Conservation (phyloP, 2,888 invertebrate genomes). For the Drosophila pegasa region DNA sequence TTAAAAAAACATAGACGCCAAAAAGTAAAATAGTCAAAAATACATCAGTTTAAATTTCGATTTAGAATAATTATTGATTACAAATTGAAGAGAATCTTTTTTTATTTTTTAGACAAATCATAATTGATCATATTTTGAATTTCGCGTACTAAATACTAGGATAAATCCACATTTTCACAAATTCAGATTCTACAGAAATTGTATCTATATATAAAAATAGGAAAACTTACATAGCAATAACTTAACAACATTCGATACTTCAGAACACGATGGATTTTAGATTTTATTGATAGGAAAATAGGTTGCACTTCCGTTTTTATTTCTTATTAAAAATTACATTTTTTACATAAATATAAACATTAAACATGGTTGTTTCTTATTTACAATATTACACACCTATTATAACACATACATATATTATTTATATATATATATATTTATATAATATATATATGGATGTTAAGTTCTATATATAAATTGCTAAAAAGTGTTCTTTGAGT, state of each 20-base stretch:
- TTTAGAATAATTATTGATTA: not conserved
- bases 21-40: no score
- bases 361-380: conserved; percentile 52
- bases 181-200: no score
- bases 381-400: conserved; percentile 33
- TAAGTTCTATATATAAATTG: conserved; percentile 48
- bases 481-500: conserved; percentile 55
- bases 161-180: no score
- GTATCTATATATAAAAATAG: no score
- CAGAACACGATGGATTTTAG: conserved; percentile 20
- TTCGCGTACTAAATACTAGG: no score
- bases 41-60: no score
- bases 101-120: no score
- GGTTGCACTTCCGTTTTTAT: conserved; percentile 55
- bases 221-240: not conserved
- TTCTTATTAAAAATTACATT: conserved; percentile 43
- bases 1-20: no score
- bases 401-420: conserved; percentile 14
- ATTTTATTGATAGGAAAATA: conserved; percentile 62
- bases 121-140: no score
- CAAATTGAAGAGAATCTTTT: no score
- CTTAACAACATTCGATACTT: conserved; percentile 2
- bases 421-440: conserved; percentile 13
- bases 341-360: conserved; percentile 49
- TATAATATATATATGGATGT: conserved; percentile 21